Percentiles rank a stretch among this genome's conserved stretches.
These are phyloP conservation scores for Acanthurus leucopareius DNA, from an alignment of 2,797 vertebrate genomes.

Conservation along the genomic window DNA sequence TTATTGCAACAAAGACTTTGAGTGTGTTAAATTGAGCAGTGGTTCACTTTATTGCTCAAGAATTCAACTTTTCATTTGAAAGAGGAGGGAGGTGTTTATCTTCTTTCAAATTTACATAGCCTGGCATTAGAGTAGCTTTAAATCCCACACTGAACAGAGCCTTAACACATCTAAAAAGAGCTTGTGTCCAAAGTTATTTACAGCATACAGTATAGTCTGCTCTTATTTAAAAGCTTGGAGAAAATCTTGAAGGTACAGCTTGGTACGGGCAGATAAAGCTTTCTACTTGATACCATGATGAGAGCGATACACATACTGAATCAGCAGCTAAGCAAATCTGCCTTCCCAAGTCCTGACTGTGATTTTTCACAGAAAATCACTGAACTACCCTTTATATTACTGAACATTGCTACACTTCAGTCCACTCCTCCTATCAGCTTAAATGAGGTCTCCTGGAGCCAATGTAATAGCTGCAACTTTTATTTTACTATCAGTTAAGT, in stretches of 20 bases:
- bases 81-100: background rate
- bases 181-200: background rate
- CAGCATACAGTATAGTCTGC: background rate
- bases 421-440: background rate
- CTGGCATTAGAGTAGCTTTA: constrained; percentile 5
- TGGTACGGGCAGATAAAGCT: background rate
- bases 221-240: background rate
- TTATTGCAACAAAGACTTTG: too few relatives aligned
- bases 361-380: constrained; percentile 20
- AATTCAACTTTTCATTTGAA: background rate
- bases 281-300: background rate
- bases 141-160: background rate
- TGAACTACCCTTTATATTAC: background rate
- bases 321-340: constrained; percentile 12
- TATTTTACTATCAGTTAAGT: constrained; percentile 10
- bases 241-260: constrained; percentile 15
- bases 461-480: background rate
- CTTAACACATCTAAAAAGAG: background rate
- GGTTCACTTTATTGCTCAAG: background rate
- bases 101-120: background rate
- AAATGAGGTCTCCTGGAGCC: background rate
- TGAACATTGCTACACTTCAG: background rate
- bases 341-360: background rate
- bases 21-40: background rate
- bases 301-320: background rate